Conservation (phyloP, 2,888 invertebrate species). For the Acanthacorydalis orientalis region DNA sequence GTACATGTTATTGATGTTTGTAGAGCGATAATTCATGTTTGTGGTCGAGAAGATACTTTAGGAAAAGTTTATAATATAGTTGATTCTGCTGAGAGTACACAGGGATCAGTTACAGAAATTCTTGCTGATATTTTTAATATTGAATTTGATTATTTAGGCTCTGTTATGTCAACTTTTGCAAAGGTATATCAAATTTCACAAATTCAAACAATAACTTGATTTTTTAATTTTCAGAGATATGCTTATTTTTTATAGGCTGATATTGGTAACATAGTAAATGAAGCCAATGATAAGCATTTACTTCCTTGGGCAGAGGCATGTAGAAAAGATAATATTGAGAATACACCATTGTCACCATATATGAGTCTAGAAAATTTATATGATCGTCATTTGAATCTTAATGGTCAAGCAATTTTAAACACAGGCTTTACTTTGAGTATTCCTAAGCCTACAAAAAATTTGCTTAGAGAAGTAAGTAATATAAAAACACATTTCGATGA, state of each 20-base stretch:
- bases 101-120: slow-evolving; percentile 66
- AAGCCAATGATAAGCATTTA: slow-evolving; percentile 87
- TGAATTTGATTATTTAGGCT: slow-evolving; percentile 75
- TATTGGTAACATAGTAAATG: slow-evolving; percentile 64
- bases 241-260: slow-evolving; percentile 39
- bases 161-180: slow-evolving; percentile 61
- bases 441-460: slow-evolving; percentile 43
- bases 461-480: slow-evolving; percentile 38
- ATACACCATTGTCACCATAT: slow-evolving; percentile 79
- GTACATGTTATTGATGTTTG: slow-evolving; percentile 76
- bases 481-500: not conserved
- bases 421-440: slow-evolving; percentile 40
- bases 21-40: slow-evolving; percentile 60
- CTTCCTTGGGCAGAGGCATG: slow-evolving; percentile 84
- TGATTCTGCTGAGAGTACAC: slow-evolving; percentile 67
- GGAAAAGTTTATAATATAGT: slow-evolving; percentile 55
- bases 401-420: slow-evolving; percentile 44
- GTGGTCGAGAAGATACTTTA: slow-evolving; percentile 19
- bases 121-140: slow-evolving; percentile 72
- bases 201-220: not conserved
- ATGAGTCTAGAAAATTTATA: slow-evolving; percentile 68
- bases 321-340: slow-evolving; percentile 50
- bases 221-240: not conserved
- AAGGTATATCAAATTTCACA: slow-evolving; percentile 34
- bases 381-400: slow-evolving; percentile 62